A percentile compares a stretch with the other conserved stretches of the same genome.
Evolutionary conservation across 2,888 invertebrate genomes (phyloP).

Genomic region (Thera britannica): DNA sequence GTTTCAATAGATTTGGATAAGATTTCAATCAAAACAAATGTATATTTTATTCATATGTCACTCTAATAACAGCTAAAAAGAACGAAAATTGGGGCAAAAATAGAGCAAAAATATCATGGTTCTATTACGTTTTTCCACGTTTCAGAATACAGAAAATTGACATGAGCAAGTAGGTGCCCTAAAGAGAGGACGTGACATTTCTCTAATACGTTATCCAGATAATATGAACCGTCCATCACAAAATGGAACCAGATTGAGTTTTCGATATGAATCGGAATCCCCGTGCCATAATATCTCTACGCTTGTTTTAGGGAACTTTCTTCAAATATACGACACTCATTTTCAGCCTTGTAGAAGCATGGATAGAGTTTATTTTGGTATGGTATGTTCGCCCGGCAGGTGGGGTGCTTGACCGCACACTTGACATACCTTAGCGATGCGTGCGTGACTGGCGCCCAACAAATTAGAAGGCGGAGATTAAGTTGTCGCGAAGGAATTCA

Average conservation of each 20-base stretch:
- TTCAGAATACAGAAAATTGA: conserved; percentile 16
- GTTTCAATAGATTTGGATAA: no score
- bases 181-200: conserved; percentile 23
- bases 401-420: conserved; percentile 72
- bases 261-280: conserved; percentile 17
- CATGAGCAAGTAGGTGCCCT: conserved; percentile 27
- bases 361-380: conserved; percentile 29
- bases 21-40: neutral
- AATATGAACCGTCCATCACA: conserved; percentile 28
- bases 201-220: conserved; percentile 16
- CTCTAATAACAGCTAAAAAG: conserved; percentile 1
- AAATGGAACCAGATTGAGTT: conserved; percentile 20
- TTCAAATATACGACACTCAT: neutral
- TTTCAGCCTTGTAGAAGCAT: conserved; percentile 13
- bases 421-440: conserved; percentile 60
- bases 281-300: conserved; percentile 18
- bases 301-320: conserved; percentile 10
- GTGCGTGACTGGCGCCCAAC: conserved; percentile 58
- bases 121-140: conserved; percentile 14
- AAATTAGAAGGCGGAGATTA: conserved; percentile 70
- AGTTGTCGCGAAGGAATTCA: conserved; percentile 65
- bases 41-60: neutral
- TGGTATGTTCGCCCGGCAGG: conserved; percentile 51
- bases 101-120: conserved; percentile 13
- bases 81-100: conserved; percentile 7